Evolutionary conservation across 2,888 invertebrate genomes (phyloP).

Genomic region (Gandaritis pyraliata): DNA sequence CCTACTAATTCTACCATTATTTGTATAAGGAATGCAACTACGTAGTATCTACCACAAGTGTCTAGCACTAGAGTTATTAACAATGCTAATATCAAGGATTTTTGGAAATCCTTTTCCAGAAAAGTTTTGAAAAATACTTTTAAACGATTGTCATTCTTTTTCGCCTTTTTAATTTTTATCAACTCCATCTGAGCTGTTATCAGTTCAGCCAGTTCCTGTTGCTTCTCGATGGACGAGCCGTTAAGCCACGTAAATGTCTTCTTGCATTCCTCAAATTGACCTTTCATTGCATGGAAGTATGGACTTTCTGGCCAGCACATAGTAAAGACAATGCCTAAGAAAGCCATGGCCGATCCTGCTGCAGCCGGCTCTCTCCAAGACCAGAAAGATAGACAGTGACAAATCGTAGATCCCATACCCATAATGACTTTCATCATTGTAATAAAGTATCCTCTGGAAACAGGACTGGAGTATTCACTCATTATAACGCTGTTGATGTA

Average conservation of each 20-base stretch:
- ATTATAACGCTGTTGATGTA: background rate
- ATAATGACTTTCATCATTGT: background rate
- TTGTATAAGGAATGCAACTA: constrained; percentile 19
- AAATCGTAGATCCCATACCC: background rate
- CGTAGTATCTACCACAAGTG: constrained; percentile 18
- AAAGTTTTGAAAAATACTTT: constrained; percentile 1
- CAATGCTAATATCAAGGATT: constrained; percentile 5
- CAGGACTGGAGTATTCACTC: background rate
- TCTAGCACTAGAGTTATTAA: constrained; percentile 14
- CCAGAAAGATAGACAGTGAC: constrained; percentile 1
- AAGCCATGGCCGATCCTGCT: background rate
- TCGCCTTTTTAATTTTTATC: background rate
- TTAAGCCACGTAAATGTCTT: constrained; percentile 1
- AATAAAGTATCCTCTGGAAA: constrained; percentile 1
- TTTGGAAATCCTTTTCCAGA: background rate
- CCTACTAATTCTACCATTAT: constrained; percentile 16
- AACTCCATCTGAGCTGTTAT: constrained; percentile 1
- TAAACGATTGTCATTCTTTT: background rate
- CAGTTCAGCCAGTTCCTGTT: constrained; percentile 1
- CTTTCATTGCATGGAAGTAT: background rate
- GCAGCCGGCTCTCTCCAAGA: constrained; percentile 2
- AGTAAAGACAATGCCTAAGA: background rate
- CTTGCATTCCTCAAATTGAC: background rate
- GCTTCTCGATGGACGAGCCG: background rate
- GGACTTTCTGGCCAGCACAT: constrained; percentile 3